Evolutionary conservation across 1,140 invertebrate species (phyloP).

Genomic region (Sipha flava): DNA sequence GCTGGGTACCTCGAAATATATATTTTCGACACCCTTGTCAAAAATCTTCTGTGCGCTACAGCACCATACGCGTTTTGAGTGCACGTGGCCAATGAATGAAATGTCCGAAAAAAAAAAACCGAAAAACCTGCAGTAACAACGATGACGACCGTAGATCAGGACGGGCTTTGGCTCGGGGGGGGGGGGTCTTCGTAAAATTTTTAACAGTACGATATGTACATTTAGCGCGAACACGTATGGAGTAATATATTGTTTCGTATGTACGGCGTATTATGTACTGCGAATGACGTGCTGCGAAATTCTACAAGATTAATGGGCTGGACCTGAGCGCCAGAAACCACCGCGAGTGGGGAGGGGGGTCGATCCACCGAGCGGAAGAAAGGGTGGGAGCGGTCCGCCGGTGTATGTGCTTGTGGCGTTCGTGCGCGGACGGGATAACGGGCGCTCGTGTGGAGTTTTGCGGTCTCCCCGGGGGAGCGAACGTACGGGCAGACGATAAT

Average conservation of each 20-base stretch:
- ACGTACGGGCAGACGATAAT: background rate
- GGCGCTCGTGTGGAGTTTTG: background rate
- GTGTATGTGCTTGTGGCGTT: background rate
- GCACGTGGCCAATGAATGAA: too few species aligned
- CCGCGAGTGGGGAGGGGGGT: background rate
- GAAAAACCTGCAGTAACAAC: too few species aligned
- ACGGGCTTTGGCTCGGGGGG: too few species aligned
- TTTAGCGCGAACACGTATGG: background rate
- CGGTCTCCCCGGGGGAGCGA: background rate
- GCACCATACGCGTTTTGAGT: too few species aligned
- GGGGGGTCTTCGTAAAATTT: too few species aligned
- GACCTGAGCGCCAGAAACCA: background rate
- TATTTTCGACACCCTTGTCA: too few species aligned
- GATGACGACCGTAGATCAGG: too few species aligned
- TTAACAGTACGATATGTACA: too few species aligned
- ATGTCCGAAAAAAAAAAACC: too few species aligned
- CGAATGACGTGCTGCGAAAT: background rate
- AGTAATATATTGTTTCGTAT: background rate
- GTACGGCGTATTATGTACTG: background rate
- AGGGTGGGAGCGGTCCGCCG: background rate
- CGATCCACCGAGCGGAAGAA: background rate
- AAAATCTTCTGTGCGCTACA: too few species aligned
- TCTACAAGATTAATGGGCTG: slow-evolving; percentile 4
- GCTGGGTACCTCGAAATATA: too few species aligned
- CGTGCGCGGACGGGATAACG: background rate